These are phyloP conservation scores for Arctocebus calabarensis DNA, from an alignment of 2,797 vertebrate species.

Conservation along the genomic window DNA sequence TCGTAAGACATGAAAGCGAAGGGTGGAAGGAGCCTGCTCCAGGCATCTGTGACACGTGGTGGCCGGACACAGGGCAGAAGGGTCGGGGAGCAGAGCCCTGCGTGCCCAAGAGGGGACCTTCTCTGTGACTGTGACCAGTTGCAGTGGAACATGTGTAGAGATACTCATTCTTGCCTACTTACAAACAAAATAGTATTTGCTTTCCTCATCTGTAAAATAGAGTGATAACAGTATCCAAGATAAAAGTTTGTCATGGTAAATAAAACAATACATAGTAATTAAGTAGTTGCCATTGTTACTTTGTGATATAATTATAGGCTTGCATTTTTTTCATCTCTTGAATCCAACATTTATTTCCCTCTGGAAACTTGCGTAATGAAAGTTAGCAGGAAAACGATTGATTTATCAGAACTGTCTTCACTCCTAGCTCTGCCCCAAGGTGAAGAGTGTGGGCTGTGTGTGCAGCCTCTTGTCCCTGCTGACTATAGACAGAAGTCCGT, in stretches of 20 bases:
- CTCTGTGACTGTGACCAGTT: background rate
- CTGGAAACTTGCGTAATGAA: slow-evolving; percentile 43
- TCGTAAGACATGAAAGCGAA: background rate
- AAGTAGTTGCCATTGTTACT: slow-evolving; percentile 19
- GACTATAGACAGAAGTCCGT: background rate
- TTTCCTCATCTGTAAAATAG: slow-evolving; percentile 32
- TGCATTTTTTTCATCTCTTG: slow-evolving; percentile 35
- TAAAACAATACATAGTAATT: slow-evolving; percentile 5
- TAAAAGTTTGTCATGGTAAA: slow-evolving; percentile 24
- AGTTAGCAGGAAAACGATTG: background rate
- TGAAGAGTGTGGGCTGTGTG: slow-evolving; percentile 1
- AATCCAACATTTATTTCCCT: slow-evolving; percentile 38
- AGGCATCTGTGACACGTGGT: background rate
- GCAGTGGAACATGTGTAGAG: background rate
- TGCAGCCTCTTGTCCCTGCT: background rate
- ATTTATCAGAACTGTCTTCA: background rate
- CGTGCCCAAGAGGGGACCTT: background rate
- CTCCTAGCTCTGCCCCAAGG: background rate
- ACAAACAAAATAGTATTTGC: slow-evolving; percentile 19
- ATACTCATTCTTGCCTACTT: background rate
- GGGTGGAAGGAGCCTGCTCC: background rate
- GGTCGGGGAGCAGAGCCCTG: background rate
- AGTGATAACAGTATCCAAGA: background rate
- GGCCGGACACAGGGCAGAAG: background rate
- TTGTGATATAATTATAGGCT: background rate